Evolutionary conservation across 2,113 vertebrate species (phyloP).

Genomic region (Eleginops maclovinus): DNA sequence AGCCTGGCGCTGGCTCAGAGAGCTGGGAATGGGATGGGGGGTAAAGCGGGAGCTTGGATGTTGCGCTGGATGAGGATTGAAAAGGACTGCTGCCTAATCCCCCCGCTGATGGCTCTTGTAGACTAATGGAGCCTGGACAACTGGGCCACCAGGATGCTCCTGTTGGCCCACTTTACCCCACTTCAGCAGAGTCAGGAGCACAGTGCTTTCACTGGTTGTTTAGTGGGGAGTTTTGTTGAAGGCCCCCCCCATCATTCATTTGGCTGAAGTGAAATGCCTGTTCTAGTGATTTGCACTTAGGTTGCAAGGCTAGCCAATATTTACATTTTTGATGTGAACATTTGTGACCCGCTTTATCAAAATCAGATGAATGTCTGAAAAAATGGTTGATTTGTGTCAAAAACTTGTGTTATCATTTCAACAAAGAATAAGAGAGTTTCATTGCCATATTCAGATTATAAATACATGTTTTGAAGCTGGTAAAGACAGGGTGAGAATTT

Average conservation of each 20-base stretch:
- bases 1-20: conserved; percentile 66
- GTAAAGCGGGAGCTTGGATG: conserved; percentile 28
- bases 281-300: conserved; percentile 17
- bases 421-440: no score
- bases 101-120: conserved; percentile 64
- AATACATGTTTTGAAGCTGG: no score
- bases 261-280: conserved; percentile 29
- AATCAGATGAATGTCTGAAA: no score
- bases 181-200: conserved; percentile 44
- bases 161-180: conserved; percentile 37
- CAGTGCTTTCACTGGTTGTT: conserved; percentile 3
- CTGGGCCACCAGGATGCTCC: conserved; percentile 57
- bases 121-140: conserved; percentile 66
- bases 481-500: no score
- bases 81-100: conserved; percentile 69
- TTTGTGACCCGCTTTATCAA: no score
- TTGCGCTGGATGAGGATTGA: conserved; percentile 62
- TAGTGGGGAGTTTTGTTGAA: not conserved
- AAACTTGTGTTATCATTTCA: no score
- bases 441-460: no score
- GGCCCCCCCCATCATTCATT: conserved; percentile 13
- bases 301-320: conserved; percentile 2
- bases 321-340: not conserved
- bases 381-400: no score
- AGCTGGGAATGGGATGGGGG: conserved; percentile 50